phyloP scores from a whole-genome alignment of 2,888 invertebrate species.

The Diloba caeruleocephala region DNA sequence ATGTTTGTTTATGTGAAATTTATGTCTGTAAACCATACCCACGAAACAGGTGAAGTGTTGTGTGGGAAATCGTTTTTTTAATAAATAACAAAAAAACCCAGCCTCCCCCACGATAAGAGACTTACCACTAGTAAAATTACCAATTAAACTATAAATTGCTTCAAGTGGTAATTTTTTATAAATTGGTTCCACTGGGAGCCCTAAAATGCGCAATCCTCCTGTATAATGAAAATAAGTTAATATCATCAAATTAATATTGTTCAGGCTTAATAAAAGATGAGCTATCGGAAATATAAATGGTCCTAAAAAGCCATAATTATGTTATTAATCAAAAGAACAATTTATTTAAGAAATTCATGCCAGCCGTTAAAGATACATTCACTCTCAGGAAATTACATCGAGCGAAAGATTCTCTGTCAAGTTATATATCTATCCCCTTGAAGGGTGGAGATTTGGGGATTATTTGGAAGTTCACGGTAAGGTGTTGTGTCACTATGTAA shows the following conservation, averaged over 20 bases:
- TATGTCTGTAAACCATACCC: too few species aligned
- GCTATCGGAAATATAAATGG: constrained; percentile 41
- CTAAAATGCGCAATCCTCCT: background rate
- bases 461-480: constrained; percentile 31
- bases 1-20: too few species aligned
- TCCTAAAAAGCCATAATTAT: constrained; percentile 43
- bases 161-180: too few species aligned
- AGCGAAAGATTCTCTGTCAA: constrained; percentile 36
- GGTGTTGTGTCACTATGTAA: constrained; percentile 53
- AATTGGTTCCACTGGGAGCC: background rate
- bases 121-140: too few species aligned
- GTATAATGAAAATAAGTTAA: background rate
- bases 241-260: constrained; percentile 34
- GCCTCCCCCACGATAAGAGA: too few species aligned
- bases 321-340: constrained; percentile 46
- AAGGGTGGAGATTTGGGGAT: constrained; percentile 29
- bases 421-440: constrained; percentile 40
- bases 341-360: constrained; percentile 46
- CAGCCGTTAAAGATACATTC: constrained; percentile 34
- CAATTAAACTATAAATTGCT: too few species aligned
- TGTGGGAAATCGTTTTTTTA: too few species aligned
- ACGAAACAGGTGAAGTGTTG: too few species aligned
- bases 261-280: constrained; percentile 38
- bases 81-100: too few species aligned
- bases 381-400: constrained; percentile 44